Evolutionary conservation across 2,797 vertebrate genomes (phyloP), one percentile per base, ranked within the genome.

Genomic region (Furcifer pardalis): DNA sequence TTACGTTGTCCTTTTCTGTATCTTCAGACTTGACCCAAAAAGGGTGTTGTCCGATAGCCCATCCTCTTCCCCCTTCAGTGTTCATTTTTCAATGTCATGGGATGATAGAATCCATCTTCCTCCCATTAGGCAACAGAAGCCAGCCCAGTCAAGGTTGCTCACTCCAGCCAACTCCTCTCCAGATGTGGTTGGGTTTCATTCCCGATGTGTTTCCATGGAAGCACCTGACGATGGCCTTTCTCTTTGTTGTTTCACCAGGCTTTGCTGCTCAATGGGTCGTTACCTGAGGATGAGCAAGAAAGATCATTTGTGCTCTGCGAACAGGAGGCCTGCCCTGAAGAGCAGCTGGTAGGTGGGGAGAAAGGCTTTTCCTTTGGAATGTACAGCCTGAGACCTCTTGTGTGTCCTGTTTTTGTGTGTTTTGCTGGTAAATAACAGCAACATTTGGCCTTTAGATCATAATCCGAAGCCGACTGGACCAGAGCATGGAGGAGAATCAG

Each of bases 221-320:
- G 92, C 89, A 85, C 89, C 83, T 91, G 89, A 68, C 84, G 0
- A 27, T n/a, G 59, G 19, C 42, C 0, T 89, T 84, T 85, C 69
- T 75, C 77, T 82, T 85, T 91, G 44, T 86, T 87, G 13, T 87
- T 85, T 73, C 32, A n/a, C 42, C 86, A 99, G 99, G 98, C 98
- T 81, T 95, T 99, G 93, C 91, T 99, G 75, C 97, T 99, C 87
- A 96, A 96, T 15, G 99, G 98, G 1, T 98, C 97, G 2, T 93
- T 98, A 90, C 97, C 98, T 15, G 98, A 98, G 94, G 98, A 99
- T 27, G 98, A 98, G 88, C 97, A 98, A 93, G 97, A 98, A 72
- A 95, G 94, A 3, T 96, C 97, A 17, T 94, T 97, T 88, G 96
- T 93, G 82, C 94, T 98, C 82, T 92, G 92, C 13, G 97, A 98